Conservation (phyloP, 2,888 invertebrate species). For the Eupithecia insigniata region DNA sequence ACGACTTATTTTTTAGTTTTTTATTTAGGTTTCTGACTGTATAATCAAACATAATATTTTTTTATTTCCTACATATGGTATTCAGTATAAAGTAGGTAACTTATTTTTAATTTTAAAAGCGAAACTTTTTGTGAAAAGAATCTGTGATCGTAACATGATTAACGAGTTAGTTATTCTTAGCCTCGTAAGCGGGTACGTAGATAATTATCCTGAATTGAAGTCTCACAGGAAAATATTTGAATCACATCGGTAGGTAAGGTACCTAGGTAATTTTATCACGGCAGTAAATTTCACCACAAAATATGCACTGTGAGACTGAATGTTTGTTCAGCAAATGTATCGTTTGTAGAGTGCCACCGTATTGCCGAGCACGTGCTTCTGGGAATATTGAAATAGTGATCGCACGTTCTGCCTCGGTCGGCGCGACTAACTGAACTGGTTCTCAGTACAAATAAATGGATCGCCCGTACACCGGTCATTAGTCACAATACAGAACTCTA, state of each 20-base stretch:
- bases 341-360: background rate
- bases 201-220: background rate
- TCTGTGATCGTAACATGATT: background rate
- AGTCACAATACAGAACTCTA: slow-evolving; percentile 27
- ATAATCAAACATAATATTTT: background rate
- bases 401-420: slow-evolving; percentile 23
- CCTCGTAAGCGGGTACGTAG: background rate
- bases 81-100: background rate
- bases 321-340: slow-evolving; percentile 10
- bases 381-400: slow-evolving; percentile 13
- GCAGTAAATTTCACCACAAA: background rate
- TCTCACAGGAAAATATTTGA: background rate
- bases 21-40: background rate
- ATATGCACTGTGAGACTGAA: background rate
- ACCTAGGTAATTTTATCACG: slow-evolving; percentile 1
- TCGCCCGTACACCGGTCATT: slow-evolving; percentile 33
- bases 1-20: background rate
- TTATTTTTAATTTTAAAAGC: background rate
- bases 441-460: slow-evolving; percentile 37
- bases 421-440: slow-evolving; percentile 34
- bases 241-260: background rate
- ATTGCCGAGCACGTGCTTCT: slow-evolving; percentile 22
- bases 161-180: background rate
- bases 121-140: background rate
- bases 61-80: background rate